Evolutionary conservation across 2,797 vertebrate species (phyloP).

Genomic region (Telmatherina bonti): DNA sequence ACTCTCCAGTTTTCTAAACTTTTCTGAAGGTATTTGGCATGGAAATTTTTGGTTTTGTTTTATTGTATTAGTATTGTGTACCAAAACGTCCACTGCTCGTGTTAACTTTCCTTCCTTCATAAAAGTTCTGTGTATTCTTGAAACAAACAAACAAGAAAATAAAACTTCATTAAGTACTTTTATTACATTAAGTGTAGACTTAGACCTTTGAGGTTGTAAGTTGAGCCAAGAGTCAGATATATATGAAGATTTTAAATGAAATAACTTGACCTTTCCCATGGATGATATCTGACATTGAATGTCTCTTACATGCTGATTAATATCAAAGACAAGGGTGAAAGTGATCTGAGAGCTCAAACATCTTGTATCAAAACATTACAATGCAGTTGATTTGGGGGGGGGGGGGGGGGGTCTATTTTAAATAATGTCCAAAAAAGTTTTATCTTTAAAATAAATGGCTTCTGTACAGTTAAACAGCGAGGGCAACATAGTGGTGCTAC

Average conservation of each 20-base stretch:
- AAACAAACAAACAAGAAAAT: too few relatives aligned
- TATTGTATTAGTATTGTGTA: background rate
- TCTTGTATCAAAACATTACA: too few relatives aligned
- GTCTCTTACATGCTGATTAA: background rate
- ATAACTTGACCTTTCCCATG: background rate
- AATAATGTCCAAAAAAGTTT: too few relatives aligned
- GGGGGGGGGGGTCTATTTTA: too few relatives aligned
- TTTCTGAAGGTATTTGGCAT: background rate
- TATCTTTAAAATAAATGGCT: too few relatives aligned
- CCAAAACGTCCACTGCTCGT: background rate
- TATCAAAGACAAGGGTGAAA: background rate
- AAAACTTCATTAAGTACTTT: too few relatives aligned
- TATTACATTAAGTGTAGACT: too few relatives aligned
- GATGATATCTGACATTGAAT: background rate
- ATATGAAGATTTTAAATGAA: background rate
- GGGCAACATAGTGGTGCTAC: background rate
- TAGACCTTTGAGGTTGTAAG: too few relatives aligned
- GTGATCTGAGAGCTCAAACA: background rate
- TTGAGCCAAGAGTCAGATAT: background rate
- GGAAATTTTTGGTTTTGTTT: too few relatives aligned
- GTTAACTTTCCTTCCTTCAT: background rate
- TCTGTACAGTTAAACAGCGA: too few relatives aligned
- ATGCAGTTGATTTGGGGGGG: too few relatives aligned
- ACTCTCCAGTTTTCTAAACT: background rate
- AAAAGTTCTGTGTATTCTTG: too few relatives aligned